These are phyloP conservation scores for Pseudachorutes palmiensis DNA, from an alignment of 1,140 invertebrate species.

Conservation along the genomic window DNA sequence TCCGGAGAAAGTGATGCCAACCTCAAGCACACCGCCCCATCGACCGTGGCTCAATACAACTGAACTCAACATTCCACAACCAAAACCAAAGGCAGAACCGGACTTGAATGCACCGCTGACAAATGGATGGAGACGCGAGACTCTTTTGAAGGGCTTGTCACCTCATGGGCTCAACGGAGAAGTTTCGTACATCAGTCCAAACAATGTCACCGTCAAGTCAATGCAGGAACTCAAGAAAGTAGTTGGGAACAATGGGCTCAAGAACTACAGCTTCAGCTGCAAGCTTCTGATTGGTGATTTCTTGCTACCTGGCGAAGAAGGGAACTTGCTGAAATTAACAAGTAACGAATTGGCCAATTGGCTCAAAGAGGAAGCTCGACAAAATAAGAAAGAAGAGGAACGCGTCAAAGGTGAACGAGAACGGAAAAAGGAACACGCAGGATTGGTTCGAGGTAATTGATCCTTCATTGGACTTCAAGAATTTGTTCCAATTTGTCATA, in stretches of 20 bases:
- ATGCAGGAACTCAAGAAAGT: slow-evolving; percentile 26
- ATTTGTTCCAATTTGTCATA: too few species aligned
- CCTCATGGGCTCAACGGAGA: slow-evolving; percentile 32
- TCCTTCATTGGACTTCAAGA: too few species aligned
- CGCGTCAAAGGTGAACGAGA: slow-evolving; percentile 26
- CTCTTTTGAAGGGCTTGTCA: slow-evolving; percentile 42
- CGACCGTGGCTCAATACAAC: slow-evolving; percentile 30
- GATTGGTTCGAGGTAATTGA: slow-evolving; percentile 50
- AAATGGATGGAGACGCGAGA: slow-evolving; percentile 81
- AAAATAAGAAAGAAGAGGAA: slow-evolving; percentile 43
- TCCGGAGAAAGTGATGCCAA: not conserved
- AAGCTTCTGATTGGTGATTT: slow-evolving; percentile 82
- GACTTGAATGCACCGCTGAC: slow-evolving; percentile 65
- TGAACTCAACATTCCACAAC: slow-evolving; percentile 21
- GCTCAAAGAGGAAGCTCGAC: slow-evolving; percentile 46
- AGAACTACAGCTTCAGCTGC: slow-evolving; percentile 87
- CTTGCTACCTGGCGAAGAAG: slow-evolving; percentile 50
- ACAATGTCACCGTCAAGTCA: slow-evolving; percentile 9
- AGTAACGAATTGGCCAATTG: slow-evolving; percentile 37
- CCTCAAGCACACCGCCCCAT: slow-evolving; percentile 25
- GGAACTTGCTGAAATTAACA: slow-evolving; percentile 22
- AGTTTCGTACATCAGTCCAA: slow-evolving; percentile 27
- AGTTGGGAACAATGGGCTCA: slow-evolving; percentile 53
- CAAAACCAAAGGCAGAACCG: slow-evolving; percentile 22
- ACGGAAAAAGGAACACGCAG: slow-evolving; percentile 25